phyloP scores from a whole-genome alignment of 2,113 vertebrate species.

The Strigops habroptila region DNA sequence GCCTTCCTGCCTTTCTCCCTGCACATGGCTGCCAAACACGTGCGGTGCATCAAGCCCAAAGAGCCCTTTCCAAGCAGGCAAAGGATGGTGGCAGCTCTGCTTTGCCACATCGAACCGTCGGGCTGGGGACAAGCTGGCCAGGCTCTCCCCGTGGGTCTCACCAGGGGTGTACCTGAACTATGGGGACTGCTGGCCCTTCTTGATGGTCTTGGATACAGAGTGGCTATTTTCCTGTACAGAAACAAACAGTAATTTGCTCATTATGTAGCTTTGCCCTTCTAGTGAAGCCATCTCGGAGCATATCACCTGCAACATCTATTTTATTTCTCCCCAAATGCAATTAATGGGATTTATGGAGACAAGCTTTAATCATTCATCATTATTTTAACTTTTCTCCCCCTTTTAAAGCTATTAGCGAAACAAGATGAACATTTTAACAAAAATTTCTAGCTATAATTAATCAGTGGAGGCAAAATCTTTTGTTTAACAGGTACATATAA shows the following conservation, averaged over 20 bases:
- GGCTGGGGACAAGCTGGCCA: not conserved
- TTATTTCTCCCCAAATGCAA: not conserved
- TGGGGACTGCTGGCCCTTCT: not conserved
- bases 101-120: not conserved
- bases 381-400: not conserved
- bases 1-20: not conserved
- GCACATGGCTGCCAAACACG: not conserved
- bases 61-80: accelerated
- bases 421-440: not conserved
- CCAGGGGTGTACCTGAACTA: not conserved
- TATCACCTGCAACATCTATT: not conserved
- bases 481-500: not conserved
- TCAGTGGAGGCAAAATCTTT: not conserved
- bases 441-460: not conserved
- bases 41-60: not conserved
- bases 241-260: not conserved
- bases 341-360: not conserved
- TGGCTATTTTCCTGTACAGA: not conserved
- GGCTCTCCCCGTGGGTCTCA: not conserved
- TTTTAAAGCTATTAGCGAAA: not conserved
- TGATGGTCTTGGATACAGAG: not conserved
- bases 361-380: not conserved
- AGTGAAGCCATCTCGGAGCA: not conserved
- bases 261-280: not conserved
- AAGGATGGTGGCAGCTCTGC: not conserved